Evolutionary conservation across 2,888 invertebrate species (phyloP), one percentile per base, ranked within the genome.

Genomic region (Nemapogon koenigi): DNA sequence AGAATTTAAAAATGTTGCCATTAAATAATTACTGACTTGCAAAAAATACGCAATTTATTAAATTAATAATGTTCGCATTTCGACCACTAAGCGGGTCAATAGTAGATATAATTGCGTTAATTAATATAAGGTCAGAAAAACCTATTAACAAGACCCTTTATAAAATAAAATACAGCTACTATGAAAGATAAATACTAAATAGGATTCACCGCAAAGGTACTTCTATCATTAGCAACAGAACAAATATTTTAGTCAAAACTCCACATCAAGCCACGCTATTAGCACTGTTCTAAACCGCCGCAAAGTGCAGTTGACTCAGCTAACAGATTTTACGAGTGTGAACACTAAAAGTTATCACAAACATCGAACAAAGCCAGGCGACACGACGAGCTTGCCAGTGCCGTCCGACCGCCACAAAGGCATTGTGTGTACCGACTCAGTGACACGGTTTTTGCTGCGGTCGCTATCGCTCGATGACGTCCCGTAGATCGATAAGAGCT

Each of bases 401-500:
- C 71, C 70, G 73, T 72, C 72, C 72, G 72, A 70, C 46, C 58
- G 49, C 66, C 63, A 76, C 75, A 75, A 78, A 75, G 72, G 53
- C 73, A 65, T 71, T 71, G 69, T 71, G 56, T 53, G 35, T 18
- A 28, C 60, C 65, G 71, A 60, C 70, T 63, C 60, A 72, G 61
- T 75, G 75, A 73, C 47, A 76, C 73, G 75, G 73, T 78, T 76
- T 75, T 76, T 78, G 72, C 73, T 67, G 57, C 62, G 62, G 59
- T 62, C 63, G 72, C 66, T 75, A 78, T 75, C 75, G 70, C 66
- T n/a, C 71, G 75, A 76, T 75, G 76, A 78, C 73, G 73, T 71
- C 62, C 72, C 54, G 67, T 65, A 72, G 72, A 76, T 76, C 75
- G 76, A 76, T 76, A 78, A 78, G 75, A 73, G 68, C 62, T 65